Percentiles rank a stretch among this genome's conserved stretches.
Evolutionary conservation across 2,113 vertebrate species (phyloP).

Genomic region (Argyrosomus japonicus): DNA sequence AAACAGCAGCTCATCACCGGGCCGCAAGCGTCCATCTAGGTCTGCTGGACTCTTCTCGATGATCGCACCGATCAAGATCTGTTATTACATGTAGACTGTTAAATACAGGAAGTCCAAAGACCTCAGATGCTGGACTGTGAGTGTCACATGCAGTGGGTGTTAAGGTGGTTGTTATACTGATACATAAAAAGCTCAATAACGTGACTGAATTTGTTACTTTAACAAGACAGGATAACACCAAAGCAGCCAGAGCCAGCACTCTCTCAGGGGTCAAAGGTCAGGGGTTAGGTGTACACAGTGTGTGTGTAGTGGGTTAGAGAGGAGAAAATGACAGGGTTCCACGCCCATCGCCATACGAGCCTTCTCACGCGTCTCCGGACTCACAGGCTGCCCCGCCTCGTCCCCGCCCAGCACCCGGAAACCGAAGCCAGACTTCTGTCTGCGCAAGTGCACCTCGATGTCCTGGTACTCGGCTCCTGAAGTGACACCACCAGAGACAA

Average conservation of each 20-base stretch:
- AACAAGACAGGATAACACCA: conserved; percentile 46
- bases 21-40: conserved; percentile 94
- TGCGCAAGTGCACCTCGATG: conserved; percentile 94
- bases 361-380: conserved; percentile 88
- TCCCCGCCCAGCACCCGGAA: conserved; percentile 98
- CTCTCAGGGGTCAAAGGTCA: conserved; percentile 69
- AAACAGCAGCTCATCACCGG: conserved; percentile 95
- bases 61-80: conserved; percentile 98
- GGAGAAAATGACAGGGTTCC: conserved; percentile 79
- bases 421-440: conserved; percentile 98
- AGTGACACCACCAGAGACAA: conserved; percentile 7
- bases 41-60: conserved; percentile 98
- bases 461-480: conserved; percentile 93
- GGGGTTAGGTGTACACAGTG: conserved; percentile 62
- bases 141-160: conserved; percentile 48
- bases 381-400: conserved; percentile 97
- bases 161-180: conserved; percentile 53
- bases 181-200: not conserved
- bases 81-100: conserved; percentile 36
- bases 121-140: not conserved
- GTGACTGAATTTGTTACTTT: conserved; percentile 30
- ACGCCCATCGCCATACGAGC: conserved; percentile 83
- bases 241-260: conserved; percentile 67
- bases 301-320: conserved; percentile 68
- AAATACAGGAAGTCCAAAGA: not conserved